Evolutionary conservation across 2,888 invertebrate species (phyloP).

Genomic region (Slavum lentiscoides): DNA sequence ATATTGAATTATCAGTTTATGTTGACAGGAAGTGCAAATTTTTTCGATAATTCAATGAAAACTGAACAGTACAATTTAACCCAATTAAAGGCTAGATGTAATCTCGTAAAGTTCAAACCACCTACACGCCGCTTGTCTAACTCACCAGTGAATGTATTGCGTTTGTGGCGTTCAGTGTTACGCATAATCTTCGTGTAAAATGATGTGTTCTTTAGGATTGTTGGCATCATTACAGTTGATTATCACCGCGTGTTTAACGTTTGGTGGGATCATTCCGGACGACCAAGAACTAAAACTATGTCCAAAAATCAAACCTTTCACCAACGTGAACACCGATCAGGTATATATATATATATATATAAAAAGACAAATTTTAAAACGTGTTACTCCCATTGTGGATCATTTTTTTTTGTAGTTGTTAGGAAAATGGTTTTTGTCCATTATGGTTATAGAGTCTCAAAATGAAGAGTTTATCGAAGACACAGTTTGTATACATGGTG

Average conservation of each 20-base stretch:
- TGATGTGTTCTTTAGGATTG: neutral
- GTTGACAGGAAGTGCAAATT: slow-evolving; percentile 21
- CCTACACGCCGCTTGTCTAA: slow-evolving; percentile 6
- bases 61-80: slow-evolving; percentile 15
- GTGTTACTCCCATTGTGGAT: neutral
- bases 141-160: slow-evolving; percentile 4
- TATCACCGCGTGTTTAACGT: neutral
- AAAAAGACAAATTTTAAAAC: neutral
- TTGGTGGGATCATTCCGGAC: slow-evolving; percentile 30
- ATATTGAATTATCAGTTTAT: neutral
- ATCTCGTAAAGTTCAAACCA: slow-evolving; percentile 30
- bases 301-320: slow-evolving; percentile 55
- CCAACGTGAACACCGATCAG: slow-evolving; percentile 54
- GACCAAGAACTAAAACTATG: slow-evolving; percentile 54
- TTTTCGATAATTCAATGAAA: slow-evolving; percentile 21
- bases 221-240: neutral
- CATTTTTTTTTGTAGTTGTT: slow-evolving; percentile 54
- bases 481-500: slow-evolving; percentile 56
- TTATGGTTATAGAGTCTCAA: slow-evolving; percentile 56
- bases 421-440: slow-evolving; percentile 57
- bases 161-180: neutral
- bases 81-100: slow-evolving; percentile 37
- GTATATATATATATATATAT: slow-evolving; percentile 46
- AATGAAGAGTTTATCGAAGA: slow-evolving; percentile 56
- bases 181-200: neutral